A percentile compares a stretch with the other conserved stretches of the same genome.
Evolutionary conservation across 2,888 invertebrate species (phyloP).

Genomic region (Lepidochrysops patricia): DNA sequence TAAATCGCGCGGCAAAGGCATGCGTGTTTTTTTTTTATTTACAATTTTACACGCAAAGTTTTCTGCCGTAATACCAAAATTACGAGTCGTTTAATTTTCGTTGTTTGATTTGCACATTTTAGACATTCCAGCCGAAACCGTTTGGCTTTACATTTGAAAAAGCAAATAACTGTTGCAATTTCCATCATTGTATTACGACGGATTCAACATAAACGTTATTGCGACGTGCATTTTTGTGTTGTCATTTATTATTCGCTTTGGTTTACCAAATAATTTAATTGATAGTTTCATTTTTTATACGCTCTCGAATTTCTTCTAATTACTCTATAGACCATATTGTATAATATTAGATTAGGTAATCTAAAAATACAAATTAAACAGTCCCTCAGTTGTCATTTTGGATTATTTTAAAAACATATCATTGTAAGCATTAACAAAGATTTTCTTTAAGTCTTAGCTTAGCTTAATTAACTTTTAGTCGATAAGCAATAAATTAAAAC

Average conservation of each 20-base stretch:
- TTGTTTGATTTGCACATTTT: conserved; percentile 9
- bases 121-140: background rate
- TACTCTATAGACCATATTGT: background rate
- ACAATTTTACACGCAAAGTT: conserved; percentile 18
- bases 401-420: too few relatives aligned
- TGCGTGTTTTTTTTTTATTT: conserved; percentile 25
- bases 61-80: background rate
- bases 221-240: background rate
- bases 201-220: conserved; percentile 7
- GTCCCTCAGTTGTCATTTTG: too few relatives aligned
- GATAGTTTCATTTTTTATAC: background rate
- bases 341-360: background rate
- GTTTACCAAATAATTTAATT: background rate
- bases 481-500: too few relatives aligned
- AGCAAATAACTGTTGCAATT: conserved; percentile 9
- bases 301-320: background rate
- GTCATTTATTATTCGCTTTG: background rate
- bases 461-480: background rate
- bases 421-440: too few relatives aligned
- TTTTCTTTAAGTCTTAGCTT: too few relatives aligned
- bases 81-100: background rate
- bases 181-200: conserved; percentile 4
- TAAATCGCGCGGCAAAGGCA: conserved; percentile 31
- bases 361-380: too few relatives aligned
- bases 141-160: conserved; percentile 2